Percentiles rank a stretch among this genome's conserved stretches.
Evolutionary conservation across 2,113 vertebrate genomes (phyloP).

Genomic region (Elephas maximus): DNA sequence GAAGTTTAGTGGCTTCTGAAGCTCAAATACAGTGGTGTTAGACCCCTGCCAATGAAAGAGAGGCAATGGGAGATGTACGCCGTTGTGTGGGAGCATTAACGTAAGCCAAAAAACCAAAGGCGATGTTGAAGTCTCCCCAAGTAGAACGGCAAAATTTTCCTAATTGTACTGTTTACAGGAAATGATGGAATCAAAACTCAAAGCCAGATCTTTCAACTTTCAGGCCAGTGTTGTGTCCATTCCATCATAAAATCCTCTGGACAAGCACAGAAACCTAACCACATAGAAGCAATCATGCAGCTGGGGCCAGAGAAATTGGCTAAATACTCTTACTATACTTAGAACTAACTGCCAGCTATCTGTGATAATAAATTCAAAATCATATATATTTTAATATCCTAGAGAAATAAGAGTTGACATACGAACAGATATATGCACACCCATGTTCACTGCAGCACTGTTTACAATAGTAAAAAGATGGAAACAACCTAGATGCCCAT

Average conservation of each 20-base stretch:
- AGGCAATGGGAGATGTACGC: not conserved
- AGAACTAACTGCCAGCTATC: conserved; percentile 17
- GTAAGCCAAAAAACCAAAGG: conserved; percentile 46
- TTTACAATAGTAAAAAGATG: too few relatives aligned
- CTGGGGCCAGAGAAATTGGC: not conserved
- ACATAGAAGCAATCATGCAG: conserved; percentile 7
- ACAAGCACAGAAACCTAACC: conserved; percentile 26
- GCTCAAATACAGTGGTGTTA: not conserved
- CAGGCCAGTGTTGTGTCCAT: not conserved
- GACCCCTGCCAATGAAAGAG: conserved; percentile 22
- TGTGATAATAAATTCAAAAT: not conserved
- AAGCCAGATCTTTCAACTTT: conserved; percentile 40
- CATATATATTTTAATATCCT: too few relatives aligned
- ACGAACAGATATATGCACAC: too few relatives aligned
- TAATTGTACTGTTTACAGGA: conserved; percentile 5
- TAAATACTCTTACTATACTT: conserved; percentile 45
- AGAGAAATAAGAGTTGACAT: too few relatives aligned
- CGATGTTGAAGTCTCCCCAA: not conserved
- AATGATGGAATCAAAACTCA: not conserved
- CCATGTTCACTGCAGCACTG: too few relatives aligned
- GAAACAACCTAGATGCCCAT: too few relatives aligned
- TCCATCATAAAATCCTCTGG: conserved; percentile 7
- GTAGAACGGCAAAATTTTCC: conserved; percentile 54
- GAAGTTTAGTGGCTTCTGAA: conserved; percentile 30
- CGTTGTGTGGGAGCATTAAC: not conserved